These are phyloP conservation scores for Eremophila alpestris DNA, from an alignment of 2,797 vertebrate species.

Conservation along the genomic window DNA sequence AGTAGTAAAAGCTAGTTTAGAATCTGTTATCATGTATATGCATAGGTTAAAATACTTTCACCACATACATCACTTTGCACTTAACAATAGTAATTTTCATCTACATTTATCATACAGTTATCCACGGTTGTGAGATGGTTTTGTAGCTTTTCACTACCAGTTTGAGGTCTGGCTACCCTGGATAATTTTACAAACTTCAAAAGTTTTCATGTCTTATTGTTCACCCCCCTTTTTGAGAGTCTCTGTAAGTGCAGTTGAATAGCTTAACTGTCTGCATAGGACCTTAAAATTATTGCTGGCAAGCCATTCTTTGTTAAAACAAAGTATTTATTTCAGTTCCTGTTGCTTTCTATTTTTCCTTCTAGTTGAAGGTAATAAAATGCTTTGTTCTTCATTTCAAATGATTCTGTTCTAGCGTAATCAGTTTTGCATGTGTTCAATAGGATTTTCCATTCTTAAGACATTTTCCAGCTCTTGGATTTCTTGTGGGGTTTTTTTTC, in stretches of 20 bases:
- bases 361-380: background rate
- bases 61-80: background rate
- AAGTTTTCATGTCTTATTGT: background rate
- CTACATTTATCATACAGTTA: background rate
- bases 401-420: background rate
- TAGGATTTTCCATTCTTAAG: conserved; percentile 12
- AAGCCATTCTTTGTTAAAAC: background rate
- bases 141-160: background rate
- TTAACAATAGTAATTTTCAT: background rate
- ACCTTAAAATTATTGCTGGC: background rate
- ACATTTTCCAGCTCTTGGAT: background rate
- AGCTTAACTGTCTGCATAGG: background rate
- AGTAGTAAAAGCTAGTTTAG: background rate
- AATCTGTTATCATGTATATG: background rate
- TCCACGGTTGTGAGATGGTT: background rate
- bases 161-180: background rate
- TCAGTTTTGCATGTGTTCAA: background rate
- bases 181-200: background rate
- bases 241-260: background rate
- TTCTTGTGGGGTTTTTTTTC: background rate
- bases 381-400: background rate
- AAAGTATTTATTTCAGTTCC: background rate
- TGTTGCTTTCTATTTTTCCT: background rate
- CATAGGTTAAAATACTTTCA: conserved; percentile 7
- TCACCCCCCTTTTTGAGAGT: background rate